phyloP scores from a whole-genome alignment of 2,888 invertebrate genomes.

The Hesperia comma region DNA sequence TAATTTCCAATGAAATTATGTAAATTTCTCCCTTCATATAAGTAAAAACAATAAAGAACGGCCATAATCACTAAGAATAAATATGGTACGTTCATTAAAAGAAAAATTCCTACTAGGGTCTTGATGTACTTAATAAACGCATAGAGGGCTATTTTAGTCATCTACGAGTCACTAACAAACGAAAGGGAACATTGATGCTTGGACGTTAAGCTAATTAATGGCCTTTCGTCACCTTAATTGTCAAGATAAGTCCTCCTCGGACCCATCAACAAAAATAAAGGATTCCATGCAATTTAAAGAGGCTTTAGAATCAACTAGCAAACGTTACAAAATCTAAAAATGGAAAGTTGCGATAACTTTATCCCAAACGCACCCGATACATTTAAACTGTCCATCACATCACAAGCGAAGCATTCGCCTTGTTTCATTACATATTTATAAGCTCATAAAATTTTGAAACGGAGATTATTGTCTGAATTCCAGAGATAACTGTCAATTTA shows the following conservation, averaged over 20 bases:
- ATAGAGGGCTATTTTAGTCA: conserved; percentile 12
- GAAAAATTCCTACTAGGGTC: conserved; percentile 5
- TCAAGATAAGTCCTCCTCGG: conserved; percentile 37
- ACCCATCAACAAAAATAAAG: conserved; percentile 17
- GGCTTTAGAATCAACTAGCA: not conserved
- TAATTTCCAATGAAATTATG: not conserved
- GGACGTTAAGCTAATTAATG: conserved; percentile 46
- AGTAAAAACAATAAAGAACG: not conserved
- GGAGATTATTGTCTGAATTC: conserved; percentile 9
- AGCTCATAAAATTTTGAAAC: conserved; percentile 23
- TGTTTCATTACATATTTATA: conserved; percentile 36
- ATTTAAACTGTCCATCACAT: conserved; percentile 25
- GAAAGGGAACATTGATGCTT: conserved; percentile 36
- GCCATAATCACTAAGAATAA: conserved; percentile 8
- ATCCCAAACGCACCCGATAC: conserved; percentile 20
- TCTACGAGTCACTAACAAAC: conserved; percentile 16
- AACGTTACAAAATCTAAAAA: conserved; percentile 19
- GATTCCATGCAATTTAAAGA: not conserved
- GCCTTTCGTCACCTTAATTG: conserved; percentile 44
- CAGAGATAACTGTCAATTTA: not conserved
- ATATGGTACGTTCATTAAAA: conserved; percentile 16
- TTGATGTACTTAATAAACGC: conserved; percentile 10
- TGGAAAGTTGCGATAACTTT: conserved; percentile 18
- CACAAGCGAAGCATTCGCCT: conserved; percentile 21
- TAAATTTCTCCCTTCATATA: not conserved